These are phyloP conservation scores for Lasiommata megera DNA, from an alignment of 2,888 invertebrate species.

Conservation along the genomic window DNA sequence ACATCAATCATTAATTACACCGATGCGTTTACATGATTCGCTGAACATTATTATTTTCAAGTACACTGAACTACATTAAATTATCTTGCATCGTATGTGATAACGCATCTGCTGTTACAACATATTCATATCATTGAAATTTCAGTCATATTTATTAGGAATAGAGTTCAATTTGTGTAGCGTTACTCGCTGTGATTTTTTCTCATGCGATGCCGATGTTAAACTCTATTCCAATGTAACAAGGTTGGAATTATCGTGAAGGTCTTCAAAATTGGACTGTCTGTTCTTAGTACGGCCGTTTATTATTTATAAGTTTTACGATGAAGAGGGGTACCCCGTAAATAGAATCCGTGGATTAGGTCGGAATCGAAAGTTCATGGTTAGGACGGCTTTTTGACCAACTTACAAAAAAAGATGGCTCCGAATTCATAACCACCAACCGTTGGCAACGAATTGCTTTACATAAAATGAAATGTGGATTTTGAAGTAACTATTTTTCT, in stretches of 20 bases:
- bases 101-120: constrained; percentile 15
- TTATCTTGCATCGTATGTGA: constrained; percentile 26
- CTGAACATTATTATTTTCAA: constrained; percentile 30
- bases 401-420: no score
- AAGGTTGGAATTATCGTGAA: constrained; percentile 8
- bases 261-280: neutral
- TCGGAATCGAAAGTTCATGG: constrained; percentile 47
- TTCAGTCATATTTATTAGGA: neutral
- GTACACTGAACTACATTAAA: constrained; percentile 29
- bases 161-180: constrained; percentile 8
- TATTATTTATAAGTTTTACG: constrained; percentile 60
- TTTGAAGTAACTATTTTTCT: no score
- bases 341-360: constrained; percentile 46
- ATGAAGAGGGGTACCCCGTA: constrained; percentile 38
- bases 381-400: constrained; percentile 27
- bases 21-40: neutral
- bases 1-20: neutral
- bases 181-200: neutral
- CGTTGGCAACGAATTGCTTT: no score
- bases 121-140: neutral
- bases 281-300: constrained; percentile 30
- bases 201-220: neutral
- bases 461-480: no score
- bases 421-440: no score
- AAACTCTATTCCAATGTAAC: neutral